Conservation (phyloP, 2,797 vertebrate genomes). For the Prionace glauca region DNA sequence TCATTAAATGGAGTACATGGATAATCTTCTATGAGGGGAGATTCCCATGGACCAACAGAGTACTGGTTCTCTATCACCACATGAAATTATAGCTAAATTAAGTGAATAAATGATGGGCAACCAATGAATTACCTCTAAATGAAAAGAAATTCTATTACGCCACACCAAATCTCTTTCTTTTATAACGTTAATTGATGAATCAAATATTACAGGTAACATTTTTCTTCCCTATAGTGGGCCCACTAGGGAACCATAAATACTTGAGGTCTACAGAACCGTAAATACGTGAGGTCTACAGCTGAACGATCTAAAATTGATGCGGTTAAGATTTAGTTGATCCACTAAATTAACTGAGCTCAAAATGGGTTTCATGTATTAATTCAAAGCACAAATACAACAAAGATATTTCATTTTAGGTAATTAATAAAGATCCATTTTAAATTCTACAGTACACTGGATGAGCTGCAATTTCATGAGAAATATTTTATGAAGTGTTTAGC, state of each 20-base stretch:
- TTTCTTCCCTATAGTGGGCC: background rate
- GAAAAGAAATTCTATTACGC: background rate
- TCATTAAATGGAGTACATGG: background rate
- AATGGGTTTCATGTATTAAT: background rate
- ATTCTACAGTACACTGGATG: background rate
- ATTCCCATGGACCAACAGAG: background rate
- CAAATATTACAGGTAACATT: background rate
- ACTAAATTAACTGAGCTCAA: background rate
- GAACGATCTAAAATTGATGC: background rate
- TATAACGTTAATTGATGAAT: background rate
- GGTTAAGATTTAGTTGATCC: background rate
- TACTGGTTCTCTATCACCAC: background rate
- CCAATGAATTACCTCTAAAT: background rate
- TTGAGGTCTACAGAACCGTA: background rate
- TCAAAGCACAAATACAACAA: background rate
- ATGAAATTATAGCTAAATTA: background rate
- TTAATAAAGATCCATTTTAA: background rate
- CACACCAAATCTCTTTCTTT: background rate
- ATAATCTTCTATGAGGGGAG: background rate
- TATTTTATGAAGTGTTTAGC: background rate
- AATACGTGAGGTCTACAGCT: background rate
- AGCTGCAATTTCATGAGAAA: background rate
- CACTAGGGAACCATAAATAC: background rate
- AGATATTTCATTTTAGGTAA: background rate
- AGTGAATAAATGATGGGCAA: conserved; percentile 1